These are phyloP conservation scores for Channa argus DNA, from an alignment of 2,113 vertebrate genomes.

Conservation along the genomic window DNA sequence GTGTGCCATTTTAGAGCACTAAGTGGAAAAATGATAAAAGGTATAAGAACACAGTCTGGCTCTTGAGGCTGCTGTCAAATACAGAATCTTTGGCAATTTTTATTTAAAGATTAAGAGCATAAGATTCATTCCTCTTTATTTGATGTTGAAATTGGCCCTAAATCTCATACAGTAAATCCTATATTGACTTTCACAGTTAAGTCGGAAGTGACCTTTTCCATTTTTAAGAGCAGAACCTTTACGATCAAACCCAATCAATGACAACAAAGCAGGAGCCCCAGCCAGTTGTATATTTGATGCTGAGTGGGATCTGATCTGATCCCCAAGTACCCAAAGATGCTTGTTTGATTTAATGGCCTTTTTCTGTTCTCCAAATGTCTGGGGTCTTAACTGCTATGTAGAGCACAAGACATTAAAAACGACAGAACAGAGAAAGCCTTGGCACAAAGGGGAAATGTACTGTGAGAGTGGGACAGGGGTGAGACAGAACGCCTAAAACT, in stretches of 20 bases:
- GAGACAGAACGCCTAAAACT: slow-evolving; percentile 24
- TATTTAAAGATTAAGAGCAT: slow-evolving; percentile 55
- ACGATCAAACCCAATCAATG: slow-evolving; percentile 84
- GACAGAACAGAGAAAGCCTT: neutral
- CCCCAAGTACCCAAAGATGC: slow-evolving; percentile 63
- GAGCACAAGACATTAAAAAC: slow-evolving; percentile 40
- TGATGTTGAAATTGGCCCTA: slow-evolving; percentile 65
- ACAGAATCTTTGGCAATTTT: slow-evolving; percentile 55
- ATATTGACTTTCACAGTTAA: slow-evolving; percentile 70
- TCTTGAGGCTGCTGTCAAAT: slow-evolving; percentile 48
- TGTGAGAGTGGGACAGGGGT: neutral
- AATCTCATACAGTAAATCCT: slow-evolving; percentile 71
- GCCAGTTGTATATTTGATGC: slow-evolving; percentile 77
- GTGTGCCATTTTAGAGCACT: slow-evolving; percentile 35
- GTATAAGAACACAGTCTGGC: slow-evolving; percentile 26
- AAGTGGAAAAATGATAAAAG: slow-evolving; percentile 60
- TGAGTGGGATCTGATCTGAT: slow-evolving; percentile 66
- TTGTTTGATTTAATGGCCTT: slow-evolving; percentile 82
- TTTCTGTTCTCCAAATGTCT: slow-evolving; percentile 80
- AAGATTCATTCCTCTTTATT: slow-evolving; percentile 65
- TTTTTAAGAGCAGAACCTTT: slow-evolving; percentile 80
- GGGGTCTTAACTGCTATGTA: slow-evolving; percentile 66
- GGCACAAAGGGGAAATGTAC: slow-evolving; percentile 28
- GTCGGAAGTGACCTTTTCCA: slow-evolving; percentile 84
- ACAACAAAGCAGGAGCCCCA: slow-evolving; percentile 78